These are phyloP conservation scores for Aspidoscelis tigris DNA, from an alignment of 2,113 vertebrate genomes.

Conservation along the genomic window DNA sequence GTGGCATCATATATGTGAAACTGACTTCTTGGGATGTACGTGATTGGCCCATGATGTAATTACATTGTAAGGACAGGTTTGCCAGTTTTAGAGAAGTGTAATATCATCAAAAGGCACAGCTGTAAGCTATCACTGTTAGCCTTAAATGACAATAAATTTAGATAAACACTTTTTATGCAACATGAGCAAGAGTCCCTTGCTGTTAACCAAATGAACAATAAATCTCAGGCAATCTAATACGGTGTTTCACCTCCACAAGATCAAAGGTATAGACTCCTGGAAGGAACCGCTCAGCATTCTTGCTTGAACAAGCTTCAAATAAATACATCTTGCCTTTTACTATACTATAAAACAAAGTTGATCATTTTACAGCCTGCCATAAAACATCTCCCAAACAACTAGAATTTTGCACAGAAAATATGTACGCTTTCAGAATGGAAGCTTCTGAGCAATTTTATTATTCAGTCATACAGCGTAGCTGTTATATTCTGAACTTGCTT, in stretches of 20 bases:
- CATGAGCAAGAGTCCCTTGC: neutral
- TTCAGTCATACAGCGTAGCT: neutral
- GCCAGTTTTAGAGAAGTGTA: neutral
- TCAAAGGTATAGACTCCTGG: conserved; percentile 74
- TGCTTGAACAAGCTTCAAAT: conserved; percentile 70
- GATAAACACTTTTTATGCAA: neutral
- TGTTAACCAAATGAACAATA: conserved; percentile 20
- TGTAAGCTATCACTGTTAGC: neutral
- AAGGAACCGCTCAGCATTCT: conserved; percentile 69
- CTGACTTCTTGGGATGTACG: too few relatives aligned
- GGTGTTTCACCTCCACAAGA: conserved; percentile 67
- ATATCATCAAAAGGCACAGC: neutral
- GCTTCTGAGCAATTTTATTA: neutral
- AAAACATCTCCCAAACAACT: neutral
- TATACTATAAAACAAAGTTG: conserved; percentile 42
- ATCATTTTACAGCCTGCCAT: neutral
- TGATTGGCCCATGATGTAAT: neutral
- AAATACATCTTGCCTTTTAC: conserved; percentile 77
- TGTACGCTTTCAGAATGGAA: neutral
- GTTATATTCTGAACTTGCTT: neutral
- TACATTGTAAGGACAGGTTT: neutral
- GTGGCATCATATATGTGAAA: too few relatives aligned
- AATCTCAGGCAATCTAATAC: neutral
- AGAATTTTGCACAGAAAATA: conserved; percentile 23
- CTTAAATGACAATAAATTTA: neutral